A percentile compares a stretch with the other conserved stretches of the same genome.
Evolutionary conservation across 2,797 vertebrate genomes (phyloP).

Genomic region (Denticeps clupeoides): DNA sequence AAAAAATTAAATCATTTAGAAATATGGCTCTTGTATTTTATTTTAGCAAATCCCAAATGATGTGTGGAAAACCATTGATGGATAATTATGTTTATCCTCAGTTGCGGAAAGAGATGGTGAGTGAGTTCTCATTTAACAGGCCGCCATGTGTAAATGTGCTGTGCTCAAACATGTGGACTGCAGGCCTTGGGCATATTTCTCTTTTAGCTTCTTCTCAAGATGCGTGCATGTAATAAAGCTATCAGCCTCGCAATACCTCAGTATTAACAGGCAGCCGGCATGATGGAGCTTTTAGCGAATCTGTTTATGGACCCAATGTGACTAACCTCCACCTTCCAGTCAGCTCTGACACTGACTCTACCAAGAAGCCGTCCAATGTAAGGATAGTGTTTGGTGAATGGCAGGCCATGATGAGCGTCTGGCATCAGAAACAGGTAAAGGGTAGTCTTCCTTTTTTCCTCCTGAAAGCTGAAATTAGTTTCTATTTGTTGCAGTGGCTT

Average conservation of each 20-base stretch:
- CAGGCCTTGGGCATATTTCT: slow-evolving; percentile 34
- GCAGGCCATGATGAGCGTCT: too few species aligned
- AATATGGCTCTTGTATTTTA: background rate
- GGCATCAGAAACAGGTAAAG: too few species aligned
- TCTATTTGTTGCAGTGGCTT: too few species aligned
- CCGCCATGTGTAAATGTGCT: slow-evolving; percentile 32
- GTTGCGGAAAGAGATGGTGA: background rate
- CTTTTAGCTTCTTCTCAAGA: slow-evolving; percentile 42
- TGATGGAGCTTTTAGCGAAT: slow-evolving; percentile 26
- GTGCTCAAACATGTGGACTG: slow-evolving; percentile 17
- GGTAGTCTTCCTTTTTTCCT: too few species aligned
- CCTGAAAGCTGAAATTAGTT: too few species aligned
- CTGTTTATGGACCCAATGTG: background rate
- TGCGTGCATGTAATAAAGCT: slow-evolving; percentile 48
- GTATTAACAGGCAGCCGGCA: slow-evolving; percentile 32
- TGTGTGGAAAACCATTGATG: slow-evolving; percentile 22
- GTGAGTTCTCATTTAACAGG: slow-evolving; percentile 25
- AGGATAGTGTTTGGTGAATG: too few species aligned
- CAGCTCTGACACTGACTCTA: too few species aligned
- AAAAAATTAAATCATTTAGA: slow-evolving; percentile 25
- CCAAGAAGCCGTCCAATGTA: slow-evolving; percentile 35
- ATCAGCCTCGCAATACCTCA: slow-evolving; percentile 41
- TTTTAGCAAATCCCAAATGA: slow-evolving; percentile 21
- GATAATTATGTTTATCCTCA: slow-evolving; percentile 20
- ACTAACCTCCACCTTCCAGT: too few species aligned